Conservation (phyloP, 2,797 vertebrate species). For the Hozukius guyotensis region DNA sequence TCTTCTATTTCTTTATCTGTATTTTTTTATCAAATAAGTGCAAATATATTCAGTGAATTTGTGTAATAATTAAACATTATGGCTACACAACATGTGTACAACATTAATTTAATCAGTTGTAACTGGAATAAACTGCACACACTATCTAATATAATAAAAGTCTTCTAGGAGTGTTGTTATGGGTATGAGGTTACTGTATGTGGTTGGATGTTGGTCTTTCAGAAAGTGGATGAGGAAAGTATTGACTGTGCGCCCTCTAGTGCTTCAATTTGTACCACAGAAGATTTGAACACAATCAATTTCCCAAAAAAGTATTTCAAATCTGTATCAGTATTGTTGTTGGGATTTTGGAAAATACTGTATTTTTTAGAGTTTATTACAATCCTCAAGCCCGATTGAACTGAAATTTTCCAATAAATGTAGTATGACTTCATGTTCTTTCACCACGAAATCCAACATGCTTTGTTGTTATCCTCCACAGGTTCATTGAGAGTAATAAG, state of each 20-base stretch:
- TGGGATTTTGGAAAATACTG: not conserved
- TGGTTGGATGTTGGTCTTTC: conserved; percentile 8
- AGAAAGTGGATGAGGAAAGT: not conserved
- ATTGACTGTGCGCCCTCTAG: conserved; percentile 4
- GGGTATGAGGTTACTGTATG: not conserved
- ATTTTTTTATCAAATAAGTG: not conserved
- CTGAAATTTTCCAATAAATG: not conserved
- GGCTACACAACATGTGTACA: not conserved
- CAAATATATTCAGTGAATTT: not conserved
- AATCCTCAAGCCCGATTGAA: not conserved
- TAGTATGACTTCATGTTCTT: not conserved
- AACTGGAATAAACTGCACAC: not conserved
- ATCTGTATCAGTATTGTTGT: not conserved
- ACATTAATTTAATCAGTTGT: not conserved
- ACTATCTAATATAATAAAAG: not conserved
- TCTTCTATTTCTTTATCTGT: not conserved
- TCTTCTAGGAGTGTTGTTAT: not conserved
- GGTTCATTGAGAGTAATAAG: conserved; percentile 98
- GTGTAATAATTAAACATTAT: not conserved
- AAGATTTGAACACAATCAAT: not conserved
- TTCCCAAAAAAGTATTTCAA: not conserved
- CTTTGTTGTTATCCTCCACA: conserved; percentile 56
- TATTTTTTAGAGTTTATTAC: not conserved
- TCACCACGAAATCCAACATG: not conserved
- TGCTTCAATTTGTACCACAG: conserved; percentile 6